These are phyloP conservation scores for Biston stratarius DNA, from an alignment of 2,888 invertebrate genomes.

Conservation along the genomic window DNA sequence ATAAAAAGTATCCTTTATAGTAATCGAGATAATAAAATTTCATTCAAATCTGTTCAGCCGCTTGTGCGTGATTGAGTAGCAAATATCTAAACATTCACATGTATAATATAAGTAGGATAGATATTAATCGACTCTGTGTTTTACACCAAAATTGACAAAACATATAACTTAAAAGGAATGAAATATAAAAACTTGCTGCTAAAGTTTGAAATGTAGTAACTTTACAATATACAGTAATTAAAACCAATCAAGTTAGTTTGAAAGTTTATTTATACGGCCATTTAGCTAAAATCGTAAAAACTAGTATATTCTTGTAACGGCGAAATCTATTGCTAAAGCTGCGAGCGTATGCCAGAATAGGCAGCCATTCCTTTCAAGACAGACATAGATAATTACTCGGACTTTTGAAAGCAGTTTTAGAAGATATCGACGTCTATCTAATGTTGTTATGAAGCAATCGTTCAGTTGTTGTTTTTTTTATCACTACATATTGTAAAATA, in stretches of 20 bases:
- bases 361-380: constrained; percentile 1
- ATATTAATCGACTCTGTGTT: no score
- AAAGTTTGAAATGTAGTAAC: neutral
- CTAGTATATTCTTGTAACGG: constrained; percentile 2
- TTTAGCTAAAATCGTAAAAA: constrained; percentile 4
- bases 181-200: neutral
- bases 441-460: constrained; percentile 1
- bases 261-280: constrained; percentile 1
- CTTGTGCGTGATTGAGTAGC: no score
- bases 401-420: constrained; percentile 11
- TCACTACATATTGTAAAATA: no score
- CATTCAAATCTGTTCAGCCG: no score
- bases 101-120: no score
- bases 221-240: neutral
- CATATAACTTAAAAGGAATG: no score
- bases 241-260: constrained; percentile 2
- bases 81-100: no score
- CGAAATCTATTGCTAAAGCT: neutral
- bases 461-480: neutral
- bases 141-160: no score
- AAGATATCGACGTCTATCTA: neutral
- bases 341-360: neutral
- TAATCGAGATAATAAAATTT: no score
- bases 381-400: neutral
- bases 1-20: no score